Conservation (phyloP, 2,113 vertebrate genomes). For the Chunga burmeisteri region DNA sequence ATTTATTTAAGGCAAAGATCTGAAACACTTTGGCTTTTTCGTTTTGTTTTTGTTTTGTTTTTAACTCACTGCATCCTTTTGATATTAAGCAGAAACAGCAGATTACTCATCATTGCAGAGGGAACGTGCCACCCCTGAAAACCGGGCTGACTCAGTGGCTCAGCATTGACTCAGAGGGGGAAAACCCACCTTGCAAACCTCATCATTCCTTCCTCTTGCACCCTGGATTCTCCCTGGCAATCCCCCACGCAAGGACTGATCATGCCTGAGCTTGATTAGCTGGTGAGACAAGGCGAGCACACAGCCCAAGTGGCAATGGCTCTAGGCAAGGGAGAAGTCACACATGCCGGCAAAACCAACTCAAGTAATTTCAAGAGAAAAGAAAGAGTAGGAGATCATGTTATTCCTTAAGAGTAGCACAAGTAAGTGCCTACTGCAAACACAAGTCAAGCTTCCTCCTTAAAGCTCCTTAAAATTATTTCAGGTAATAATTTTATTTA, state of each 20-base stretch:
- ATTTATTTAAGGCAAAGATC: neutral
- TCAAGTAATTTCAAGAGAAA: neutral
- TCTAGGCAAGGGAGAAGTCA: neutral
- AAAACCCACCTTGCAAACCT: neutral
- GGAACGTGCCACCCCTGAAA: neutral
- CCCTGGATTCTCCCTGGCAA: neutral
- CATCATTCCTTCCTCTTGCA: neutral
- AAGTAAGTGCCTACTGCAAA: neutral
- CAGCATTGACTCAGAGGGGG: neutral
- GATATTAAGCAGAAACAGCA: neutral
- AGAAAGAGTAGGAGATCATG: neutral
- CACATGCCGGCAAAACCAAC: neutral
- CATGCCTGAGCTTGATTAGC: neutral
- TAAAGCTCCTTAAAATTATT: neutral
- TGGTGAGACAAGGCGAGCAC: neutral
- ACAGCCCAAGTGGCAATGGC: neutral
- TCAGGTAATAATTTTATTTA: neutral
- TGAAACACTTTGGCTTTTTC: neutral
- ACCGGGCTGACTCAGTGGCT: neutral
- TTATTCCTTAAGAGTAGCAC: neutral
- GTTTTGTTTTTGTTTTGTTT: neutral
- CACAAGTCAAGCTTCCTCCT: neutral
- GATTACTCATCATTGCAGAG: neutral
- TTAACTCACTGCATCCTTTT: neutral
- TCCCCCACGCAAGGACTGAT: neutral